Evolutionary conservation across 2,797 vertebrate species (phyloP), one percentile per base, ranked within the genome.

Genomic region (Sebastes kiyomatsui): DNA sequence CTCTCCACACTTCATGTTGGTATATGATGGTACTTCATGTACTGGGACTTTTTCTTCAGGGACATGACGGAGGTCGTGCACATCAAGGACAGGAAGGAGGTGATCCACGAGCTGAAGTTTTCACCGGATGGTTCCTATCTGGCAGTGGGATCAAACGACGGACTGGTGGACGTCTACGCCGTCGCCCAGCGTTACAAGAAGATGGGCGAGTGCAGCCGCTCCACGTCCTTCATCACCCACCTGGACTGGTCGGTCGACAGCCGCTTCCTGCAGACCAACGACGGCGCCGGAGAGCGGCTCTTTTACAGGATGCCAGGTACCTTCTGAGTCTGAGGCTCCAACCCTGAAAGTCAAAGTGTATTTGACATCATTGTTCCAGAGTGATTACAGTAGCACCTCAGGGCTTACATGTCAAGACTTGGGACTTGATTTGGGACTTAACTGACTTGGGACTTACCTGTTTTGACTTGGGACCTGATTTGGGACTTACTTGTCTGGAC

Each of bases 11-110:
- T 18, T 18, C 42, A 18, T 16, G 42, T 61, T 12, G 18, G 0
- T 32, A 16, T 1, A 59, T 28, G 11, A 23, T 27, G 42, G 16
- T 46, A 18, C 42, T 16, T 46, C 42, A 18, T 13, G 61, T 77
- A 23, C 38, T 16, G 6, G 0, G 5, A 2, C 1, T 13, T 23
- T 38, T 60, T 69, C 16, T 60, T 42, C 90, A 99, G 98, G 95
- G 98, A 99, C 93, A 99, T 99, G 98, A 98, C 98, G 0, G 98
- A 99, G 94, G 97, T 99, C 1, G 98, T 99, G 55, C 98, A 99
- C 93, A 98, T 99, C 86, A 98, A 98, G 92, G 98, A 99, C 91
- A 93, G 98, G 65, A 99, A 99, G 93, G 98, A 99, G 90, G 98
- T 98, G 55, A 98, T 99, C 90, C 98, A 99, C 0, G 98, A 99